phyloP scores from a whole-genome alignment of 2,888 invertebrate genomes.

The Heterodera filipjevi region DNA sequence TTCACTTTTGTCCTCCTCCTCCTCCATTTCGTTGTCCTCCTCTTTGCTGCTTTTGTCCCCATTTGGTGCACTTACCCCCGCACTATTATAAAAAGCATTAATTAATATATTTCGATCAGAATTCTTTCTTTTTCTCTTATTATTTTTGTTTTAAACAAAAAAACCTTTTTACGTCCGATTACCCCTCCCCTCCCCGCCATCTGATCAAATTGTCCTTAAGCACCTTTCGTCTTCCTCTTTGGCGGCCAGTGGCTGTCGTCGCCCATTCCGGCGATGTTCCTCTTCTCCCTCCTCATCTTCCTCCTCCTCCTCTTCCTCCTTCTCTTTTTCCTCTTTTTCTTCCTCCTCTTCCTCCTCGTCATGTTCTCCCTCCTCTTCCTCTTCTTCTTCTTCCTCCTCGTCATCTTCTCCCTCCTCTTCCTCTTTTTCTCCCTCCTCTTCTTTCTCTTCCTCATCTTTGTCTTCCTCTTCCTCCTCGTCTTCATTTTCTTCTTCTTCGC shows the following conservation, averaged over 20 bases:
- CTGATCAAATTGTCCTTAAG: background rate
- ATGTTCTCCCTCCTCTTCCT: background rate
- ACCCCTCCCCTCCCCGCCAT: too few species aligned
- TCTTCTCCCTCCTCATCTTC: background rate
- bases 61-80: background rate
- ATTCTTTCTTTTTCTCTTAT: too few species aligned
- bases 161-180: too few species aligned
- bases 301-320: background rate
- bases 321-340: background rate
- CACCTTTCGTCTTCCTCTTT: background rate
- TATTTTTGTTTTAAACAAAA: too few species aligned
- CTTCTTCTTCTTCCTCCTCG: background rate
- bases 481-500: background rate
- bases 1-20: background rate
- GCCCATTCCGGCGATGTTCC: background rate
- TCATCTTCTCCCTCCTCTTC: background rate
- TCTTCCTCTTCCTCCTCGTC: background rate
- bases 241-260: background rate
- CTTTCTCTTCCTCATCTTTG: background rate
- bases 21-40: background rate
- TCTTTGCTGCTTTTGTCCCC: background rate
- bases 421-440: background rate
- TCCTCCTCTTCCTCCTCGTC: background rate
- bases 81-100: background rate
- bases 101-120: too few species aligned